A percentile compares a stretch with the other conserved stretches of the same genome.
These are phyloP conservation scores for Microcebus tavaratra DNA, from an alignment of 2,113 vertebrate genomes.

Conservation along the genomic window DNA sequence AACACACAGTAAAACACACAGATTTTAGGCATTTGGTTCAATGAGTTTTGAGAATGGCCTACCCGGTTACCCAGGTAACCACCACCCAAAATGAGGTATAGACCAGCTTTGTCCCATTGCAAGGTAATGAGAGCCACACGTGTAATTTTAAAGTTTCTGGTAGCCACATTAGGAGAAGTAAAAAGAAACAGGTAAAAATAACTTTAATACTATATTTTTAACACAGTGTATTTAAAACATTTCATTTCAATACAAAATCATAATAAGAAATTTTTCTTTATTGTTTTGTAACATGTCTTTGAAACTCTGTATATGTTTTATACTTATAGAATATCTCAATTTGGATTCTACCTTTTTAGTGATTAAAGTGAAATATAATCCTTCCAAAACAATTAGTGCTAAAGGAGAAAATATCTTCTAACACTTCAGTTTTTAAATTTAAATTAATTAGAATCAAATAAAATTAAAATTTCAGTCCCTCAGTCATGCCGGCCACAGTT, in stretches of 20 bases:
- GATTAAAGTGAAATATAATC: not conserved
- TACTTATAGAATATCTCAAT: not conserved
- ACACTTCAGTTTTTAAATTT: not conserved
- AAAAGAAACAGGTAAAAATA: not conserved
- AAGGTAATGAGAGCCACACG: rapidly evolving
- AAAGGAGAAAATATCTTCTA: not conserved
- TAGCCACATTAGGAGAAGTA: not conserved
- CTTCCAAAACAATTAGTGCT: not conserved
- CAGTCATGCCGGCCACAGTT: not conserved
- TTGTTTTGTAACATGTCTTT: not conserved
- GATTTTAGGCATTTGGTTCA: not conserved
- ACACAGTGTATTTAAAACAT: not conserved
- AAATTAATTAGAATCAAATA: not conserved
- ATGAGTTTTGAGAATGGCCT: not conserved
- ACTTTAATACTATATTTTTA: not conserved
- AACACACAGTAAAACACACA: not conserved
- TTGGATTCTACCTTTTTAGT: not conserved
- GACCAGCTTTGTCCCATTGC: not conserved
- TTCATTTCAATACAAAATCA: not conserved
- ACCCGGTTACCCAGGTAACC: not conserved
- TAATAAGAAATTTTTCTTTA: not conserved
- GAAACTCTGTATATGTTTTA: not conserved
- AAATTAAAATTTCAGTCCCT: not conserved
- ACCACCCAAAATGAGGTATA: not conserved
- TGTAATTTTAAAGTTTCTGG: not conserved